Percentiles rank a stretch among this genome's conserved stretches.
phyloP scores from a whole-genome alignment of 2,888 invertebrate genomes.

The Entomobrya proxima region DNA sequence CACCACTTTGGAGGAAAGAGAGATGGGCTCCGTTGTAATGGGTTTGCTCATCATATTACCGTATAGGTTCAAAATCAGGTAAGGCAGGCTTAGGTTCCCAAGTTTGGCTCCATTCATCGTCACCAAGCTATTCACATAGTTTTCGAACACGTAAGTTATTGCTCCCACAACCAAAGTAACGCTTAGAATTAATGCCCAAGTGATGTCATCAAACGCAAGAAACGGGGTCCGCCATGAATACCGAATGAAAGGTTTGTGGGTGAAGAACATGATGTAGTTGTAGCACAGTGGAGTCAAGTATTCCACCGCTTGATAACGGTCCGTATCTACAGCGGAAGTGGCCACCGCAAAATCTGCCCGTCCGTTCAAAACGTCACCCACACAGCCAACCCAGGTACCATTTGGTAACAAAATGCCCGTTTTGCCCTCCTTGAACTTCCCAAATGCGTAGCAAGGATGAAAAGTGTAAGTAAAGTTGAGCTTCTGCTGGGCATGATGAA shows the following conservation, averaged over 20 bases:
- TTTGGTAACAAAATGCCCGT: conserved; percentile 36
- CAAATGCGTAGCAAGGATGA: conserved; percentile 10
- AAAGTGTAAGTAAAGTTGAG: conserved; percentile 6
- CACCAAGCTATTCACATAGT: too few species aligned
- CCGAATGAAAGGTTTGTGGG: not conserved
- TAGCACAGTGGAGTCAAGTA: conserved; percentile 11
- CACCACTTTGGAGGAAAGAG: not conserved
- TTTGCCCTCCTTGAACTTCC: conserved; percentile 10
- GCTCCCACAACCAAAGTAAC: conserved; percentile 1
- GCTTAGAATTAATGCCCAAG: not conserved
- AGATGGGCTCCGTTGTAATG: not conserved
- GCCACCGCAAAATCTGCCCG: conserved; percentile 22
- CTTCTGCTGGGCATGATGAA: not conserved
- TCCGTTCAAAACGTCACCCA: conserved; percentile 35
- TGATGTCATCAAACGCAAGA: not conserved
- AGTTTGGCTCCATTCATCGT: not conserved
- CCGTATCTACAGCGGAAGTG: not conserved
- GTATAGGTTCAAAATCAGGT: not conserved
- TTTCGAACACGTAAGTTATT: not conserved
- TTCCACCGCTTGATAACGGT: conserved; percentile 4
- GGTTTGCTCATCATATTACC: conserved; percentile 17
- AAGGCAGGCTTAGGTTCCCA: not conserved
- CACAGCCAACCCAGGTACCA: conserved; percentile 52
- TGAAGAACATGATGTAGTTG: conserved; percentile 43
- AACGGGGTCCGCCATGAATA: conserved; percentile 30